These are phyloP conservation scores for Dipodomys merriami DNA, from an alignment of 2,113 vertebrate species.

Conservation along the genomic window DNA sequence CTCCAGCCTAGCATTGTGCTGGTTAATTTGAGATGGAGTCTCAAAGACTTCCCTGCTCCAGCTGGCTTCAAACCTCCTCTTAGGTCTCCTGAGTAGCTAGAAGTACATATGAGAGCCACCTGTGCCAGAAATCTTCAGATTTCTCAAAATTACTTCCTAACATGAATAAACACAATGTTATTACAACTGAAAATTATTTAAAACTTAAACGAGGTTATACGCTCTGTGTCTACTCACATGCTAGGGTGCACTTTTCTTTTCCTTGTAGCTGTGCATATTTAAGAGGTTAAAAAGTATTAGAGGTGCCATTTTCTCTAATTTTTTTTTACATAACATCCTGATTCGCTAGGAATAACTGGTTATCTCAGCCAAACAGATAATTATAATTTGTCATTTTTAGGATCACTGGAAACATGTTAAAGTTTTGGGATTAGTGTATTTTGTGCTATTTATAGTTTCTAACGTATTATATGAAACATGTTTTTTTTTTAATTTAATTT, in stretches of 20 bases:
- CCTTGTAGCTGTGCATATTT: background rate
- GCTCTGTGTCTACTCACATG: background rate
- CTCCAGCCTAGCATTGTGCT: too few species aligned
- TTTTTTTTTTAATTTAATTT: too few species aligned
- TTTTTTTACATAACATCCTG: conserved; percentile 50
- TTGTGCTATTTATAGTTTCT: conserved; percentile 44
- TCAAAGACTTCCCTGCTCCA: too few species aligned
- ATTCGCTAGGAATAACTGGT: conserved; percentile 46
- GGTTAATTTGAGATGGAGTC: too few species aligned
- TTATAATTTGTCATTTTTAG: conserved; percentile 33
- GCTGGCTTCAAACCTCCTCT: too few species aligned
- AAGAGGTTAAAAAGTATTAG: conserved; percentile 38
- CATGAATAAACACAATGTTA: conserved; percentile 37
- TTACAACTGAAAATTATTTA: conserved; percentile 53
- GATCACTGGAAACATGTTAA: conserved; percentile 56
- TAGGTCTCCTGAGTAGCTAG: too few species aligned
- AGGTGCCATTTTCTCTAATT: background rate
- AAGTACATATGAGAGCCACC: too few species aligned
- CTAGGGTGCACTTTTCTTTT: background rate
- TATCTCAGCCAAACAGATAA: conserved; percentile 31
- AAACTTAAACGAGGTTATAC: conserved; percentile 28
- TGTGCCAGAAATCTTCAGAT: too few species aligned
- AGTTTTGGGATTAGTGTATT: conserved; percentile 29
- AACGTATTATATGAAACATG: conserved; percentile 15
- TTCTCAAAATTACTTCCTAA: conserved; percentile 50